Evolutionary conservation across 2,888 invertebrate species (phyloP).

Genomic region (Helobdella robusta): DNA sequence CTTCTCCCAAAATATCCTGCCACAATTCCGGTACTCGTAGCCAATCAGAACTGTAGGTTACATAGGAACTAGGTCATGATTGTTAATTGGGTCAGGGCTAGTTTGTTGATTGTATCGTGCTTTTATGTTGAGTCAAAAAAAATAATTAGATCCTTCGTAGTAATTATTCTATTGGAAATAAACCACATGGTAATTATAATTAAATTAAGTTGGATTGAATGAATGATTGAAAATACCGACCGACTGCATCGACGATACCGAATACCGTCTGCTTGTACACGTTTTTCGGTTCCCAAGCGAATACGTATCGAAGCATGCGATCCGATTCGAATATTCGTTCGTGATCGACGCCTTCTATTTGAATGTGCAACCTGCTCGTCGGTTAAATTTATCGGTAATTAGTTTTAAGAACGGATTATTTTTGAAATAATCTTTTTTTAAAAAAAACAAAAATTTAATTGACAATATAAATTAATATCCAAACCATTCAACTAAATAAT

Average conservation of each 20-base stretch:
- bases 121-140: no score
- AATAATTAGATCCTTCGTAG: no score
- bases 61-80: no score
- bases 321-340: conserved; percentile 90
- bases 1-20: conserved; percentile 83
- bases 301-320: conserved; percentile 84
- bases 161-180: no score
- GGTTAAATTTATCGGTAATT: no score
- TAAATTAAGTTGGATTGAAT: no score
- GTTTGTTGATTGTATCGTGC: no score
- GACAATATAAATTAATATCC: no score
- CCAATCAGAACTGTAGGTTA: conserved; percentile 61
- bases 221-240: no score
- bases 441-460: not conserved
- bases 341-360: conserved; percentile 79
- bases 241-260: conserved; percentile 85
- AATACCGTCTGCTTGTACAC: conserved; percentile 96
- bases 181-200: no score
- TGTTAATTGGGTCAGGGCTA: no score
- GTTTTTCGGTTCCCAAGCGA: conserved; percentile 94
- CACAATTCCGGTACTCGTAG: conserved; percentile 81
- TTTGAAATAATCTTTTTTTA: not conserved
- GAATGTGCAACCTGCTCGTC: not conserved
- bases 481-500: not conserved
- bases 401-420: no score